Evolutionary conservation across 2,113 vertebrate genomes (phyloP), one percentile per base, ranked within the genome.

Genomic region (Polypterus senegalus): DNA sequence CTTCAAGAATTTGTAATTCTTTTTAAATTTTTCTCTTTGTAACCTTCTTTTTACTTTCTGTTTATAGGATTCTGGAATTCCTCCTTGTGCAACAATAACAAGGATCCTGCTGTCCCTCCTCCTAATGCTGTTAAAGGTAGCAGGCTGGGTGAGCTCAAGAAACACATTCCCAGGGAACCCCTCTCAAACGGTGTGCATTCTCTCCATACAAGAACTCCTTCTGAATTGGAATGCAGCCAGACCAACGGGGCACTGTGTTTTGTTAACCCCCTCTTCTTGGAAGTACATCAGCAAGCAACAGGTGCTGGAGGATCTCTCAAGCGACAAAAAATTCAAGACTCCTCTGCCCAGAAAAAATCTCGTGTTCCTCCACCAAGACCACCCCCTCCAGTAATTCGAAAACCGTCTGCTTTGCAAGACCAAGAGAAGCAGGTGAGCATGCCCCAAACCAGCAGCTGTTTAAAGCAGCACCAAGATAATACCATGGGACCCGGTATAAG

Each of bases 61-160:
- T 78, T 88, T 81, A 71, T 83, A 98, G 94, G 80, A 66, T 97
- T 95, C 69, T 97, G 94, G 93, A 89, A 88, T 75, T 92, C 88
- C 68, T 77, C 79, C 43, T 81, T 88, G 65, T 87, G 89, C 80
- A 82, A 70, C 73, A 76, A 61, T 63, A 80, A 79, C 70, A 76
- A 55, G 4, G 80, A 78, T 74, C 68, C 80, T 65, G 79, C 82
- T 2, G 61, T 27, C 73, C 75, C 79, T 75, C 79, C 80, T 59
- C 65, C 61, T 51, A 79, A 79, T 76, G 70, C 80, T 77, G 76
- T 27, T 1, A 27, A 27, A 27, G 1, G 27, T 27, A 27, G 27
- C 27, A 27, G 27, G 27, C 27, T 27, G 27, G 27, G 27, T 27
- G 27, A 27, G 27, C 27, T 27, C 27, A 27, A 27, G 27, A 27